Evolutionary conservation across 53 echinoderm and acorn worm genomes (phyloP), one percentile per base, ranked within the genome.

Genomic region (Henricia sp.): DNA sequence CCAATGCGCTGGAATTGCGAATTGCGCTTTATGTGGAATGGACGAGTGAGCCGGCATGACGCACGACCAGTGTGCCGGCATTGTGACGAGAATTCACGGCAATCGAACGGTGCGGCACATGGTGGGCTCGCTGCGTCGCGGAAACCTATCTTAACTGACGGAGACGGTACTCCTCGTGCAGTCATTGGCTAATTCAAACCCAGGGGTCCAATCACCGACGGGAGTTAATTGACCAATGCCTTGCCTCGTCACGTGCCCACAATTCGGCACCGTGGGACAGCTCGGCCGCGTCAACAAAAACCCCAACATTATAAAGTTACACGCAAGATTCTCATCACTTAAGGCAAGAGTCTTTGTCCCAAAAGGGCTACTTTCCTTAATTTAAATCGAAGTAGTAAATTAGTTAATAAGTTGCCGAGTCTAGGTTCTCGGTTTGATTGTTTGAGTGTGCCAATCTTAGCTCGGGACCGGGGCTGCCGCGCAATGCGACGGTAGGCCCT

Each of bases 321-420:
- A 74, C 37, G 34, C 53, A 74, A 74, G 74, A 35, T 74, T 74
- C 56, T 74, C 55, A 52, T 74, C 40, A 74, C 36, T 37, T 74
- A 74, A 54, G 74, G 53, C 53, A 72, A 72, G 56, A 54, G 74
- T 74, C 53, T n/a, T 34, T 74, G 74, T 21, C 53, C 21, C 19
- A 72, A 74, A 74, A 55, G 74, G 53, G 74, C 74, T 74, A 74
- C 74, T 74, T 74, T 68, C 55, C 74, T 35, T 74, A 74, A 74
- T 74, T 74, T 20, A 74, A 74, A 74, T 74, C 55, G 23, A 74
- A 74, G 74, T 74, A 53, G 74, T 74, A 74, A 54, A 74, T 74
- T 74, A 74, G 74, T 74, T 74, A 74, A 74, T 74, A 74, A 74
- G 52, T 74, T 74, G 20, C 55, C 35, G 34, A 16, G 27, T 60